phyloP scores from a whole-genome alignment of 1,140 invertebrate genomes.

The Drosophila tristis region DNA sequence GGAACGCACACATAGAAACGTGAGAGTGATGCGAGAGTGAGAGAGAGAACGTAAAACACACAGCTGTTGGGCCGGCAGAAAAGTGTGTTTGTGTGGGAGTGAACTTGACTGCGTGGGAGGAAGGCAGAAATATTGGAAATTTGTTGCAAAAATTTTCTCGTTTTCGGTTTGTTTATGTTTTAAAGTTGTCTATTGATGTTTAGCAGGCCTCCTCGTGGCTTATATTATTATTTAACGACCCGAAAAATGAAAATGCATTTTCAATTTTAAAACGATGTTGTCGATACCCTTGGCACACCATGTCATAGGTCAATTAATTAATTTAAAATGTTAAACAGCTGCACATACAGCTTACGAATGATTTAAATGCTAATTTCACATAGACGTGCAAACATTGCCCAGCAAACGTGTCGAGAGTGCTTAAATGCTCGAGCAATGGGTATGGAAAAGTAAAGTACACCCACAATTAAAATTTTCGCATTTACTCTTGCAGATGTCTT shows the following conservation, averaged over 20 bases:
- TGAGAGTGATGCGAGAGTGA: no score
- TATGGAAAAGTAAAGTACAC: conserved; percentile 9
- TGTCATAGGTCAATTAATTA: no score
- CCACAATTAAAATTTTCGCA: conserved; percentile 23
- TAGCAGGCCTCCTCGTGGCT: conserved; percentile 27
- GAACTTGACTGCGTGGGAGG: conserved; percentile 58
- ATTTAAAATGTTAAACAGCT: no score
- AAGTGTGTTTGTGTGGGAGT: conserved; percentile 9
- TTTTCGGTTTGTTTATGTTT: conserved; percentile 53
- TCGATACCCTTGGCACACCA: no score
- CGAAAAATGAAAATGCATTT: no score
- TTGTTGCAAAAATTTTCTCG: conserved; percentile 46
- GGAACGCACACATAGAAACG: conserved; percentile 7
- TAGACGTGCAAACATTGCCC: background rate
- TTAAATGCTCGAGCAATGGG: no score
- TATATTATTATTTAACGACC: no score
- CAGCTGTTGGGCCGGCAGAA: no score
- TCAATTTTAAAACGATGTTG: no score
- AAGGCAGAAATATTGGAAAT: conserved; percentile 55
- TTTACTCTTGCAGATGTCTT: conserved; percentile 56
- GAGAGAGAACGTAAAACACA: no score
- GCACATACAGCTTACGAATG: no score
- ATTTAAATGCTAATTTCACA: background rate
- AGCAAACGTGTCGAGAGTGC: no score
- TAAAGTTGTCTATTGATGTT: conserved; percentile 56